Conservation (phyloP, 1,140 invertebrate species). For the Tetranychus cinnabarinus region DNA sequence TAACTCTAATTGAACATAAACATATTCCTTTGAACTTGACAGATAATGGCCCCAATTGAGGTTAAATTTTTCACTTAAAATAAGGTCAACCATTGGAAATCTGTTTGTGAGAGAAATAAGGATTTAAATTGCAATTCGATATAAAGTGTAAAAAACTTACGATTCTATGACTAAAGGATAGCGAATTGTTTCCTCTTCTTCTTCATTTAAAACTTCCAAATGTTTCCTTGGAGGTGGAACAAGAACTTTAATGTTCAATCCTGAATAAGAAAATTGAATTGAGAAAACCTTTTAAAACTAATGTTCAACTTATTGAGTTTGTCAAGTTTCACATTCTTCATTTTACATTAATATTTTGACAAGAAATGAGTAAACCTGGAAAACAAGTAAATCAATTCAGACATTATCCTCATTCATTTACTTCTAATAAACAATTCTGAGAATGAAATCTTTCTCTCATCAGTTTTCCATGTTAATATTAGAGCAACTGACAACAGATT, state of each 20-base stretch:
- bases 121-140: background rate
- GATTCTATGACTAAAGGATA: slow-evolving; percentile 25
- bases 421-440: too few relatives aligned
- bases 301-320: too few relatives aligned
- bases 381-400: too few relatives aligned
- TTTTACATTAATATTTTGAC: too few relatives aligned
- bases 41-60: background rate
- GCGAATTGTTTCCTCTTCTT: background rate
- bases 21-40: background rate
- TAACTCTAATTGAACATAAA: background rate
- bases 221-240: background rate
- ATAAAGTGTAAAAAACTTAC: background rate
- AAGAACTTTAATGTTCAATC: background rate
- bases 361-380: too few relatives aligned
- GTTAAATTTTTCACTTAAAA: background rate
- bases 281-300: background rate
- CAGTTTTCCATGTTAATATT: too few relatives aligned
- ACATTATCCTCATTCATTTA: too few relatives aligned
- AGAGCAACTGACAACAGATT: too few relatives aligned
- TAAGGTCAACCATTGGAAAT: background rate
- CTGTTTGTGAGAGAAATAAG: background rate
- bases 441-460: too few relatives aligned
- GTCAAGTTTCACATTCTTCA: too few relatives aligned
- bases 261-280: background rate
- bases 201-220: background rate